Evolutionary conservation across 1,140 invertebrate species (phyloP), one percentile per base, ranked within the genome.

Genomic region (Drosophila chauvacae): DNA sequence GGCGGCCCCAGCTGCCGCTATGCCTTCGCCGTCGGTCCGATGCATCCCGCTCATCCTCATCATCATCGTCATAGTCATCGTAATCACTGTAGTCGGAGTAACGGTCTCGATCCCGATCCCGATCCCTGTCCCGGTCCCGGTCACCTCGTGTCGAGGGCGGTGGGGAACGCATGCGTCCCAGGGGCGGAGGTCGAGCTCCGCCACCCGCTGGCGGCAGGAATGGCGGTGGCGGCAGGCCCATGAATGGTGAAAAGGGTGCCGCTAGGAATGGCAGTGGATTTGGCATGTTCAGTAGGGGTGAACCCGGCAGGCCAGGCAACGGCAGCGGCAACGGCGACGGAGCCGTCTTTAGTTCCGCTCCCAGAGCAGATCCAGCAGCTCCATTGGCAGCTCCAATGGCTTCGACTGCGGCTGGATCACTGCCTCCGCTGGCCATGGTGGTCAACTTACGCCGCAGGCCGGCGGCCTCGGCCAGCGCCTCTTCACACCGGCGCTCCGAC

Each of bases 401-500:
- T 13, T 42, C 80, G 55, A 50, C 72, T 55, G 35, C 13, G n/a
- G 76, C 77, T 13, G 68, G 18, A 53, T 63, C 91, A 47, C 13
- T 47, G 9, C 69, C 80, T 11, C 72, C 57, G n/a, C 44, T 79
- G 45, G 88, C 81, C 69, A 92, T 93, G 90, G 66, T 81, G 3
- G 96, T 96, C 28, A 97, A 93, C 77, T 96, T 94, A 81, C 96
- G 95, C 50, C 96, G 93, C 70, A 97, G 93, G 70, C 96, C 95
- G 26, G 95, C 94, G 2, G 96, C 95, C 92, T 97, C 96, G 45
- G 95, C 94, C 81, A 95, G 94, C 7, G 95, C 94, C 88, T 97
- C 97, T 91, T 97, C 96, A 33, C 96, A 94, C 72, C 95, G 95
- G 30, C 96, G 94, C 86, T 96, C 95, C 35, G 95, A 95, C 85